A percentile compares a stretch with the other conserved stretches of the same genome.
phyloP scores from a whole-genome alignment of 2,797 vertebrate species.

The Amblyopsis hoosieri region DNA sequence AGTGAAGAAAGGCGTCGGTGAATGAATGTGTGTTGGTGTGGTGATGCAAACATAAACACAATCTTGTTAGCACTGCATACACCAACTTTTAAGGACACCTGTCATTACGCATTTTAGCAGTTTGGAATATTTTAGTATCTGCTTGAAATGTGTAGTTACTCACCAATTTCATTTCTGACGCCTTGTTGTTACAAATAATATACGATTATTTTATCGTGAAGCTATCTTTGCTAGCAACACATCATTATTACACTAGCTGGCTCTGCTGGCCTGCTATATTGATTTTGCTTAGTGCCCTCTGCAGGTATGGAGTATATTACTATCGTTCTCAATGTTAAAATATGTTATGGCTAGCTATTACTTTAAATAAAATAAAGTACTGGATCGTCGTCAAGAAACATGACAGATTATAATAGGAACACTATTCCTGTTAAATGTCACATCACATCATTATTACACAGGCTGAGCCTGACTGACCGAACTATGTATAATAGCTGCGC shows the following conservation, averaged over 20 bases:
- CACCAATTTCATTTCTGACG: conserved; percentile 77
- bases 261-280: neutral
- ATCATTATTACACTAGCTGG: neutral
- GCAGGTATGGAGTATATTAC: conserved; percentile 16
- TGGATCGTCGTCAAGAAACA: too few species aligned
- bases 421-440: too few species aligned
- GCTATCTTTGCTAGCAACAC: conserved; percentile 3
- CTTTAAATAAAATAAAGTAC: too few species aligned
- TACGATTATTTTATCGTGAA: too few species aligned
- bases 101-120: too few species aligned
- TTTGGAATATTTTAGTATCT: accelerated
- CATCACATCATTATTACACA: too few species aligned
- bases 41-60: neutral
- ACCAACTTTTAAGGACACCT: neutral
- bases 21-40: neutral
- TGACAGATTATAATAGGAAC: too few species aligned
- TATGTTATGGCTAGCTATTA: too few species aligned
- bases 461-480: too few species aligned
- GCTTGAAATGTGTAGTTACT: conserved; percentile 37
- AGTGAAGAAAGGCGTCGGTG: neutral
- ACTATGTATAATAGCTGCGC: too few species aligned
- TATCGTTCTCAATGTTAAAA: too few species aligned
- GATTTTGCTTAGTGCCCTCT: conserved; percentile 20
- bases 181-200: neutral
- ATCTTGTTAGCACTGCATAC: neutral